Base-by-base conservation (phyloP, 2,113 vertebrate species). In the Zingel zingel region DNA sequence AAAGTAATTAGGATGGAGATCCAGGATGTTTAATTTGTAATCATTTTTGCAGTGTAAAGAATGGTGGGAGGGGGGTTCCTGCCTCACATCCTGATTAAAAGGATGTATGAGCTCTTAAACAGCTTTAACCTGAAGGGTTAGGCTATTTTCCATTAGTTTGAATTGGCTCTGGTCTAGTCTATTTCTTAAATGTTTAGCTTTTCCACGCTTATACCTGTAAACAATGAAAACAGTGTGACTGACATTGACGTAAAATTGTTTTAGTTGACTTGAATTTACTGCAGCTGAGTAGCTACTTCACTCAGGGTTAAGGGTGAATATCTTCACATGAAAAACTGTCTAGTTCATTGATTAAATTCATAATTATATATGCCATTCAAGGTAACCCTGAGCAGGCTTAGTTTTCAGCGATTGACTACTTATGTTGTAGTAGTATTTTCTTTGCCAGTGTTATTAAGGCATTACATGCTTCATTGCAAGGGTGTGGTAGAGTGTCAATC, bases 51-150 rank as follows among this genome's bases (percentile, higher is more conserved):
- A 54, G 39, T 43, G n/a, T 74, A 50, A 23, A 39, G 2, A 27
- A 43, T 23, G 19, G 14, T 27, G 11, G 47, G 39, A 10, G 19
- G 30, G 4, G 27, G 48, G 25, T 88, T 90, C 81, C 85, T 88
- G 70, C 72, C 54, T 81, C 27, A 70, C 53, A 88, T 92, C 91
- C 87, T 87, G 71, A 87, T 82, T 77, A 61, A 79, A 82, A 80
- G 79, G 83, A 86, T 83, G 84, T 85, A 73, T 47, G n/a, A 74
- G 48, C 50, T 83, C 77, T 56, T 56, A 16, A 39, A 45, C 63
- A 58, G 67, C 48, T 51, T 75, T 51, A 74, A 74, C 69, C 50
- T 84, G 59, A 43, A 79, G n/a, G 12, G 57, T 66, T 50, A 50
- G 25, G 25, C 39, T 47, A 5, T 65, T 87, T 77, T 70, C 11